These are phyloP conservation scores for Autographa gamma DNA, from an alignment of 2,888 invertebrate species.

Conservation along the genomic window DNA sequence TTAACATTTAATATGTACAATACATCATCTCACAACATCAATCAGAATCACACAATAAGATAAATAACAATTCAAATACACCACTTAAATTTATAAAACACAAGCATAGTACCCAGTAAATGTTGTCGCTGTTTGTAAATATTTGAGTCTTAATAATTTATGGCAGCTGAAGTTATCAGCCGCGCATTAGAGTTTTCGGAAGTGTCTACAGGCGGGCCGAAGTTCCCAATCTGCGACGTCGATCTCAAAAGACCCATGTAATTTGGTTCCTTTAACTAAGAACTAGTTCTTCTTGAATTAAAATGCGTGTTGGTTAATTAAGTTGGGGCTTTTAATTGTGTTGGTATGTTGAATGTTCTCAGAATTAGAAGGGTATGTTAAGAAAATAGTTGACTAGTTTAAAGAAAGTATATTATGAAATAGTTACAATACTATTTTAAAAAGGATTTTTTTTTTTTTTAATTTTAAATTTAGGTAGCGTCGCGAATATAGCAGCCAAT, in stretches of 20 bases:
- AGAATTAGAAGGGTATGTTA: too few species aligned
- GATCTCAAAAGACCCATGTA: conserved; percentile 26
- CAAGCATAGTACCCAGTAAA: conserved; percentile 43
- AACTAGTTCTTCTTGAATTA: conserved; percentile 2
- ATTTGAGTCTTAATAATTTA: conserved; percentile 50
- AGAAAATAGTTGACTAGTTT: too few species aligned
- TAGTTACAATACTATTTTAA: too few species aligned
- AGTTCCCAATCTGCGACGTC: conserved; percentile 33
- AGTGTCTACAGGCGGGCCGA: conserved; percentile 18
- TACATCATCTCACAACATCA: too few species aligned
- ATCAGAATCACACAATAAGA: too few species aligned
- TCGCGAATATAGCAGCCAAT: not conserved
- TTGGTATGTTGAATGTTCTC: not conserved
- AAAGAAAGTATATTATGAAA: too few species aligned
- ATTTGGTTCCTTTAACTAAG: conserved; percentile 6
- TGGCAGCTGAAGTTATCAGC: conserved; percentile 33
- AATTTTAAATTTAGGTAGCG: not conserved
- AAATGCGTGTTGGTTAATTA: not conserved
- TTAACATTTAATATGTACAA: too few species aligned
- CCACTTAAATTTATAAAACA: too few species aligned
- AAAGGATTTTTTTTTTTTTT: too few species aligned
- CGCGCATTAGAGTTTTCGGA: conserved; percentile 48
- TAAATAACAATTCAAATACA: too few species aligned
- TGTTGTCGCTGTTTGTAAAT: conserved; percentile 27
- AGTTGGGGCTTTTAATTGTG: not conserved